These are phyloP conservation scores for Agelastica alni DNA, from an alignment of 2,888 invertebrate species.

Conservation along the genomic window DNA sequence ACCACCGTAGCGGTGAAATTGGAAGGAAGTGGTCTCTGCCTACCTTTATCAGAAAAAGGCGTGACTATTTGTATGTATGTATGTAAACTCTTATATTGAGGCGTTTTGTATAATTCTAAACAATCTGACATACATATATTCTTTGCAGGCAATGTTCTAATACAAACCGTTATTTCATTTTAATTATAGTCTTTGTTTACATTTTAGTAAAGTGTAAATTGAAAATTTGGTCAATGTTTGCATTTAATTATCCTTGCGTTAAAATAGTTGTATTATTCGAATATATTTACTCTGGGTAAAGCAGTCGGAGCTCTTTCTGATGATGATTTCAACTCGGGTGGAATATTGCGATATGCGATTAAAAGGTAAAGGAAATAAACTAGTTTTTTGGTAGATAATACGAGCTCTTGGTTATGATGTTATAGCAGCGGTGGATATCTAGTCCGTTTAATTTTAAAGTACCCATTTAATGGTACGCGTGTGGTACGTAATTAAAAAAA, in stretches of 20 bases:
- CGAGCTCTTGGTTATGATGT: no score
- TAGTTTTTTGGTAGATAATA: neutral
- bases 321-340: constrained; percentile 13
- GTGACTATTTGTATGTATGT: no score
- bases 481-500: no score
- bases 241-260: constrained; percentile 23
- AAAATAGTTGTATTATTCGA: constrained; percentile 22
- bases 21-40: no score
- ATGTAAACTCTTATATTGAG: no score
- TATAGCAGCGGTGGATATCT: no score
- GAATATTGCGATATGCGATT: constrained; percentile 4
- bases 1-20: no score
- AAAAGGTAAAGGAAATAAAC: neutral
- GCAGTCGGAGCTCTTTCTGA: neutral
- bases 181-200: constrained; percentile 23
- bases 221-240: constrained; percentile 28
- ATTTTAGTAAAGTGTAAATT: constrained; percentile 26
- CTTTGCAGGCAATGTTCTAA: neutral
- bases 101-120: no score
- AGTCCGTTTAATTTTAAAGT: no score
- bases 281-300: constrained; percentile 15
- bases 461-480: no score
- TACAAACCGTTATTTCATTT: constrained; percentile 21
- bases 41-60: no score
- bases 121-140: neutral